Percentiles rank a stretch among this genome's conserved stretches.
Evolutionary conservation across 2,888 invertebrate genomes (phyloP).

Genomic region (Argyresthia goedartella): DNA sequence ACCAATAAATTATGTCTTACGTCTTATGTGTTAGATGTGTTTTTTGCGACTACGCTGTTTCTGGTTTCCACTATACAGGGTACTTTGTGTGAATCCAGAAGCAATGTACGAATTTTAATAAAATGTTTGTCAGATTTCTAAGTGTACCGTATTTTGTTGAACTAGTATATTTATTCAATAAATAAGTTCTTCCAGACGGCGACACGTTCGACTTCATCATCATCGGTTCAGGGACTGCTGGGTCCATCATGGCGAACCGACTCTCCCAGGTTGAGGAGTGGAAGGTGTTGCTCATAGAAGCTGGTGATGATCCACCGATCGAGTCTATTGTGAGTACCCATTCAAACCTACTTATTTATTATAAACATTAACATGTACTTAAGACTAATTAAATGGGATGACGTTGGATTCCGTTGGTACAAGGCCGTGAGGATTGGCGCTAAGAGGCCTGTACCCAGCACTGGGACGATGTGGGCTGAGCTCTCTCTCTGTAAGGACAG

Average conservation of each 20-base stretch:
- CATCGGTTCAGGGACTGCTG: slow-evolving; percentile 51
- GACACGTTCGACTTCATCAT: slow-evolving; percentile 53
- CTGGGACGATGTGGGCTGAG: neutral
- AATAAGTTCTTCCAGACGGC: slow-evolving; percentile 26
- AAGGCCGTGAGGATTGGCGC: no score
- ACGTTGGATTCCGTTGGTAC: no score
- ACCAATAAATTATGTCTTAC: no score
- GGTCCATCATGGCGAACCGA: slow-evolving; percentile 45
- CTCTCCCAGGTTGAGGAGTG: slow-evolving; percentile 40
- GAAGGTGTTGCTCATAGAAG: slow-evolving; percentile 53
- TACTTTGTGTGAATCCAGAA: no score
- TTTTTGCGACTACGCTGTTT: no score
- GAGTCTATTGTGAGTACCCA: slow-evolving; percentile 43
- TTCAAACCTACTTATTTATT: neutral
- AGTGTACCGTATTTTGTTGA: neutral
- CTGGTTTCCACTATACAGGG: no score
- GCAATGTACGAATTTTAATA: neutral
- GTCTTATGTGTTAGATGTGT: no score
- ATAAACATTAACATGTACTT: neutral
- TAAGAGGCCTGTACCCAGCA: neutral
- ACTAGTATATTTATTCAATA: neutral
- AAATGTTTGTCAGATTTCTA: neutral
- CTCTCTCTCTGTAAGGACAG: neutral
- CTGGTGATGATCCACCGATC: slow-evolving; percentile 47
- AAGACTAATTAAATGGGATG: neutral